These are phyloP conservation scores for Porites cylindrica DNA, from an alignment of 92 coral and sea anemone genomes.

Conservation along the genomic window DNA sequence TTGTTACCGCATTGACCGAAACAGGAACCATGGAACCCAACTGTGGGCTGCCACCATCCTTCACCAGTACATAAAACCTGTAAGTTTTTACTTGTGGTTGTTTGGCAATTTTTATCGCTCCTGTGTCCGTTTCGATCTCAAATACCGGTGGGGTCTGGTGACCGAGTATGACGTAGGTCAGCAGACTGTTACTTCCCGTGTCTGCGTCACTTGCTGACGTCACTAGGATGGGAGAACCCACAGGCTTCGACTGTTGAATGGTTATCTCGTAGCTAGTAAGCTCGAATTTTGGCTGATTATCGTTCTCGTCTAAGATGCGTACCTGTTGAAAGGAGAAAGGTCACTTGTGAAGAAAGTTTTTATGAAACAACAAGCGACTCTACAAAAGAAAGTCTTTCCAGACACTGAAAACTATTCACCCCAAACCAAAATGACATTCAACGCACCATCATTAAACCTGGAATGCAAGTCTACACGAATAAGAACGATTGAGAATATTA, in stretches of 20 bases:
- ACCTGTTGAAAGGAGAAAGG: slow-evolving; percentile 64
- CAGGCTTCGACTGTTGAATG: slow-evolving; percentile 72
- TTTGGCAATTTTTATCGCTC: slow-evolving; percentile 75
- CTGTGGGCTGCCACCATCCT: slow-evolving; percentile 85
- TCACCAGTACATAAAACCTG: slow-evolving; percentile 90
- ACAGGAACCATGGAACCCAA: slow-evolving; percentile 74
- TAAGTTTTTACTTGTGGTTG: slow-evolving; percentile 85
- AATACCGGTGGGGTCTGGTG: slow-evolving; percentile 98
- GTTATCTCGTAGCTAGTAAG: slow-evolving; percentile 86
- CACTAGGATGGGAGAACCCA: slow-evolving; percentile 78
- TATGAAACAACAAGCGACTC: neutral
- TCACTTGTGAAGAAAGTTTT: neutral
- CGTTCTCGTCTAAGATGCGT: slow-evolving; percentile 86
- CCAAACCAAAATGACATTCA: no score
- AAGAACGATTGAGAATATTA: no score
- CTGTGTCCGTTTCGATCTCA: slow-evolving; percentile 74
- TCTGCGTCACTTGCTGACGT: slow-evolving; percentile 94
- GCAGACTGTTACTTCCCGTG: slow-evolving; percentile 85
- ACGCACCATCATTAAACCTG: no score
- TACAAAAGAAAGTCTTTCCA: neutral
- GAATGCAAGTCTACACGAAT: no score
- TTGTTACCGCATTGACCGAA: slow-evolving; percentile 69
- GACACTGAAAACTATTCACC: neutral
- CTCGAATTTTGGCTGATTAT: slow-evolving; percentile 93
- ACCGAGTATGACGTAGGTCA: slow-evolving; percentile 89